Evolutionary conservation across 2,113 vertebrate species (phyloP).

Genomic region (Alethe castanea): DNA sequence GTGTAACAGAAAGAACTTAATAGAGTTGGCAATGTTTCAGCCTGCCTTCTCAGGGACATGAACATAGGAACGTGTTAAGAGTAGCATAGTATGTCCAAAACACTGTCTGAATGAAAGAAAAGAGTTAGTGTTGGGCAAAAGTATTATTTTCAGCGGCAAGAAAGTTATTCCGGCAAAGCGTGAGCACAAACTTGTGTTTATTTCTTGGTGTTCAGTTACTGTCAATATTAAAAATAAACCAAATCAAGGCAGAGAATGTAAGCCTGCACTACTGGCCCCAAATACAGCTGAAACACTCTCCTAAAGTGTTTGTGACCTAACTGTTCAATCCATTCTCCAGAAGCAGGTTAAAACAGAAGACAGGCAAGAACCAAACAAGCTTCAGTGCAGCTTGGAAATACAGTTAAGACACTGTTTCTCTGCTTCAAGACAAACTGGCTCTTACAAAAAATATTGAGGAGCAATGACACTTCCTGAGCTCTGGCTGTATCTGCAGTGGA

Average conservation of each 20-base stretch:
- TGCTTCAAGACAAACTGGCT: neutral
- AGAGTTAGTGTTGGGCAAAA: neutral
- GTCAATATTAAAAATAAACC: neutral
- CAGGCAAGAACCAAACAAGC: neutral
- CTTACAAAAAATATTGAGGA: neutral
- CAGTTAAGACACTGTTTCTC: neutral
- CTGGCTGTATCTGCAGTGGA: neutral
- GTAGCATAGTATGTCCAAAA: neutral
- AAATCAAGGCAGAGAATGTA: neutral
- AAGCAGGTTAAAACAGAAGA: neutral
- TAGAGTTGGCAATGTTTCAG: neutral
- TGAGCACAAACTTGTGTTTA: neutral
- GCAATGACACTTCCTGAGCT: conserved; percentile 1
- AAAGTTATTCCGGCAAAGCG: neutral
- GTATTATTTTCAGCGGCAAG: neutral
- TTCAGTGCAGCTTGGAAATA: neutral
- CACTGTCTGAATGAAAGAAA: neutral
- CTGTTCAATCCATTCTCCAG: neutral
- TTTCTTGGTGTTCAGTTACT: neutral
- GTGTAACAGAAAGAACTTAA: conserved; percentile 15
- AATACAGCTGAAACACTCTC: neutral
- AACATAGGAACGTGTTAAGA: neutral
- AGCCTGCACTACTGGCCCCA: neutral
- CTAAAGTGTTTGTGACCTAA: neutral
- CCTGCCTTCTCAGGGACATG: neutral